These are phyloP conservation scores for Agonopterix arenella DNA, from an alignment of 2,888 invertebrate genomes.

Conservation along the genomic window DNA sequence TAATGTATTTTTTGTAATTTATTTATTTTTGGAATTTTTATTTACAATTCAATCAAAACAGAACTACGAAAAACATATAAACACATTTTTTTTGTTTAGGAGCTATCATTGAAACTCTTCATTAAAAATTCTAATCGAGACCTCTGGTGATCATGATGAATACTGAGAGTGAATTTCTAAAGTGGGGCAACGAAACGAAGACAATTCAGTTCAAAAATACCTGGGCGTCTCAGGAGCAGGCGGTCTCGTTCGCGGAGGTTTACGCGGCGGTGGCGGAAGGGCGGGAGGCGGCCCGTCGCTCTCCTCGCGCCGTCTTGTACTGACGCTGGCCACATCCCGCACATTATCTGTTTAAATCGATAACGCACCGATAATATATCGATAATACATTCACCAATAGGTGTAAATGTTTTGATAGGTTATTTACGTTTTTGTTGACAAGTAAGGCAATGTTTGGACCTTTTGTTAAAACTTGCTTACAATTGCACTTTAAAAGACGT, in stretches of 20 bases:
- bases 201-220: conserved; percentile 18
- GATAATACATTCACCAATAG: conserved; percentile 2
- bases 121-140: too few species aligned
- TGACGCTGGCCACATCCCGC: conserved; percentile 39
- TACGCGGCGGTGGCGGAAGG: conserved; percentile 63
- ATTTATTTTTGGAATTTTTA: too few species aligned
- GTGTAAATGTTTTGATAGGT: not conserved
- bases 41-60: not conserved
- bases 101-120: too few species aligned
- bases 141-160: too few species aligned
- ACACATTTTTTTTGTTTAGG: too few species aligned
- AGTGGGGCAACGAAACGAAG: too few species aligned
- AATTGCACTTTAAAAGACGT: too few species aligned
- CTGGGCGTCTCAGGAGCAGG: conserved; percentile 44
- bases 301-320: conserved; percentile 55
- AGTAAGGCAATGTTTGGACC: too few species aligned
- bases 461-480: too few species aligned
- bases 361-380: conserved; percentile 14
- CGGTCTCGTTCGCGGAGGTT: conserved; percentile 46
- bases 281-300: conserved; percentile 59
- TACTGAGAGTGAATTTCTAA: too few species aligned
- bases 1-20: too few species aligned
- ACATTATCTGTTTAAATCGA: conserved; percentile 49
- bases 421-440: too few species aligned
- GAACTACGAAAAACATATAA: not conserved